Base-by-base conservation (phyloP, 2,797 vertebrate species). In the Lemur catta region DNA sequence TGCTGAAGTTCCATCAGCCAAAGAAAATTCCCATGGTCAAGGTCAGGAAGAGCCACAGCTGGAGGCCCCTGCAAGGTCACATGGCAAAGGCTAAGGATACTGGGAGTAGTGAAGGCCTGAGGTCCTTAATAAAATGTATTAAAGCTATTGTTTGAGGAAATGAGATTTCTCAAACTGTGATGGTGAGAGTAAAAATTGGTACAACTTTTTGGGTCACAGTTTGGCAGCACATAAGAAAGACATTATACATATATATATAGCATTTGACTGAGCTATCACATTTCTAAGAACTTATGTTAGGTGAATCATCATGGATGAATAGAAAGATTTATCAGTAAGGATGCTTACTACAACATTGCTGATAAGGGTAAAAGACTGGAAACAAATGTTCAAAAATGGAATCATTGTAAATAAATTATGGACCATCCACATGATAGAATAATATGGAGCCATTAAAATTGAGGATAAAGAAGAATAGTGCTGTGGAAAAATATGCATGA, bases 381-480 rank as follows among this genome's bases (percentile, higher is more conserved):
- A 94, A 63, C 13, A 91, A 78, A 59, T 72, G 52, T 74, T 86
- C 30, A 96, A 91, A 78, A 76, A 35, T 87, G 18, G 76, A 81
- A 18, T 14, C 12, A 82, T 86, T 8, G 24, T 85, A 69, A 94
- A 69, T 91, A 89, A 94, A 90, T 94, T 89, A 82, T 50, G 30
- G 35, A 3, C 41, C 24, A 78, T 35, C 20, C 24, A 74, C 24
- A 79, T 59, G 22, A 78, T 35, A 26, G 18, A 97, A 91, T 87
- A 76, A 71, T 41, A 67, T 52, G 24, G 22, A 87, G 6, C 38
- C 28, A 67, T 89, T 92, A 65, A 87, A 96, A 93, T 69, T 78
- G 35, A 85, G n/a, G 30, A 15, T 91, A 85, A 94, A 94, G 69
- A 69, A 82, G 46, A 96, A 80, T 26, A 84, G 89, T 48, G 24